Evolutionary conservation across 2,113 vertebrate species (phyloP).

Genomic region (Cebidichthys violaceus): DNA sequence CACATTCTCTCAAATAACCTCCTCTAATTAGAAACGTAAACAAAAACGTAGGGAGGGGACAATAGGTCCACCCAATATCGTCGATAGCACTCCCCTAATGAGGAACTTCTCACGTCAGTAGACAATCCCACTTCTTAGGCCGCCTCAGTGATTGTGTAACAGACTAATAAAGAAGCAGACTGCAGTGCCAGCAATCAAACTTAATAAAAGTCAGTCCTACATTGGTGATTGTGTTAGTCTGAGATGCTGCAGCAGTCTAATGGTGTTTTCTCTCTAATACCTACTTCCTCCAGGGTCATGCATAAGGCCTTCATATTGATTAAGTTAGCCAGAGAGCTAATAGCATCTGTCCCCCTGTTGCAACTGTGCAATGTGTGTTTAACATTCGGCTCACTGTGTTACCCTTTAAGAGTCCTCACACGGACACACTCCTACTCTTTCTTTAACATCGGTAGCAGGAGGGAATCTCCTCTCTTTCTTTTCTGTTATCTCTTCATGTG

Average conservation of each 20-base stretch:
- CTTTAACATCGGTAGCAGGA: conserved; percentile 8
- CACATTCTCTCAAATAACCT: too few relatives aligned
- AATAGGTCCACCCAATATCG: not conserved
- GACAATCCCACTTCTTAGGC: not conserved
- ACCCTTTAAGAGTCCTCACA: conserved; percentile 50
- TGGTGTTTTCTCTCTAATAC: conserved; percentile 73
- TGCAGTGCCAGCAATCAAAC: conserved; percentile 36
- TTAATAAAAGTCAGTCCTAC: conserved; percentile 54
- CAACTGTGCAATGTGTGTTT: conserved; percentile 60
- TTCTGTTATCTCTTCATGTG: conserved; percentile 13
- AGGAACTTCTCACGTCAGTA: not conserved
- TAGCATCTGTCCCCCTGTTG: conserved; percentile 69
- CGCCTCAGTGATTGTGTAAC: conserved; percentile 7
- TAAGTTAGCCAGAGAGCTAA: conserved; percentile 73
- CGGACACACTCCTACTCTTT: conserved; percentile 26
- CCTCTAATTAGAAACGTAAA: too few relatives aligned
- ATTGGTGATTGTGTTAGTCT: conserved; percentile 68
- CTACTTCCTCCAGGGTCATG: conserved; percentile 73
- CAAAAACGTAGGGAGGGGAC: too few relatives aligned
- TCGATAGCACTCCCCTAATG: not conserved
- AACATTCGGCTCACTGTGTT: conserved; percentile 61
- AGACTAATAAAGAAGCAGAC: conserved; percentile 46
- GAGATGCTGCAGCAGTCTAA: conserved; percentile 65
- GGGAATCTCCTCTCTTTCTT: not conserved
- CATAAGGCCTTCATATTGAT: conserved; percentile 71